Evolutionary conservation across 2,113 vertebrate genomes (phyloP).

Genomic region (Urocitellus parryii): DNA sequence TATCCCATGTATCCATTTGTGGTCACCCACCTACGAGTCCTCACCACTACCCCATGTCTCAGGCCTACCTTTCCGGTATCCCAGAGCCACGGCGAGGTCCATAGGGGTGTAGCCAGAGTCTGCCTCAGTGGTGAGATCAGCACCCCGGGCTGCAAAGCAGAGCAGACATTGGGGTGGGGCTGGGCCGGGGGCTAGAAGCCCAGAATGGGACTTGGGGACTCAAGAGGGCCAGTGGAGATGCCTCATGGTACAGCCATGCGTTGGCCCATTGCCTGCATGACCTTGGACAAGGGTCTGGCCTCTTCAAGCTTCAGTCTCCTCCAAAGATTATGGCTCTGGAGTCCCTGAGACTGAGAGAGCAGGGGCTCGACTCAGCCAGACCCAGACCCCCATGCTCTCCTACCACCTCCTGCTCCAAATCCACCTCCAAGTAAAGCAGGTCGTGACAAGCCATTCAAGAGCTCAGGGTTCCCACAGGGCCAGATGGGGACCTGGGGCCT

Average conservation of each 20-base stretch:
- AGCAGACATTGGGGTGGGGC: background rate
- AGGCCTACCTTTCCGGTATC: slow-evolving; percentile 92
- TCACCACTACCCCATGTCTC: background rate
- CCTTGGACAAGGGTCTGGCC: background rate
- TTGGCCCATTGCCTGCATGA: background rate
- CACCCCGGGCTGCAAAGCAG: slow-evolving; percentile 88
- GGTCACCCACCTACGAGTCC: background rate
- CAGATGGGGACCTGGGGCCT: background rate
- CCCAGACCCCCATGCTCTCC: background rate
- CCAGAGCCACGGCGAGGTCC: slow-evolving; percentile 95
- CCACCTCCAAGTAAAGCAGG: background rate
- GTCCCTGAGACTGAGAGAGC: background rate
- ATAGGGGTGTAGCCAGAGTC: slow-evolving; percentile 97
- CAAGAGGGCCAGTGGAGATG: too few species aligned
- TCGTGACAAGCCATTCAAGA: background rate
- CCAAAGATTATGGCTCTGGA: background rate
- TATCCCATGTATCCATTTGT: background rate
- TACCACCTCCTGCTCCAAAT: background rate
- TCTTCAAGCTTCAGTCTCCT: background rate
- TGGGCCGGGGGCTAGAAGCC: too few species aligned
- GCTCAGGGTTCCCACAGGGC: background rate
- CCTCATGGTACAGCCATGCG: background rate
- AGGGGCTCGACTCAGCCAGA: background rate
- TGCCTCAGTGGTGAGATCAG: slow-evolving; percentile 95
- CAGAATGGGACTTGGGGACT: too few species aligned